Evolutionary conservation across 2,888 invertebrate species (phyloP).

Genomic region (Rugalucina vietnamica): DNA sequence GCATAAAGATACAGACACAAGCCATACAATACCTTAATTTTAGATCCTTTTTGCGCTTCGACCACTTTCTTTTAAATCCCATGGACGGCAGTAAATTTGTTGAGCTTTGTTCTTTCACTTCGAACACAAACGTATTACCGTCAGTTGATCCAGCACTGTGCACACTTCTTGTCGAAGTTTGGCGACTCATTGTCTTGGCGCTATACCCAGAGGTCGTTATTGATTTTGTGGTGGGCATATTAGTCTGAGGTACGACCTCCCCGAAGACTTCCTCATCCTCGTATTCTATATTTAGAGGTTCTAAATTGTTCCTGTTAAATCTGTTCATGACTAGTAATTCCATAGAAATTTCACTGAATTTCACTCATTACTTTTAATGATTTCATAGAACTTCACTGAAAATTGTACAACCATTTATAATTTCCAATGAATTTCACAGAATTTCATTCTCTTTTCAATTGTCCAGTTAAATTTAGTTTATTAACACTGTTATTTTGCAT

Average conservation of each 20-base stretch:
- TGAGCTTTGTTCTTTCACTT: conserved; percentile 4
- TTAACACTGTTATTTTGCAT: too few species aligned
- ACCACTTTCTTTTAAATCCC: conserved; percentile 40
- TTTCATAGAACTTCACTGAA: too few species aligned
- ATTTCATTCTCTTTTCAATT: too few species aligned
- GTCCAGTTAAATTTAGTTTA: too few species aligned
- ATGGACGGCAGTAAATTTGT: conserved; percentile 16
- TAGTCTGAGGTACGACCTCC: background rate
- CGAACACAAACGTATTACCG: conserved; percentile 20
- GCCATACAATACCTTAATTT: conserved; percentile 28
- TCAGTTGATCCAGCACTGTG: conserved; percentile 5
- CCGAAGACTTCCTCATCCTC: conserved; percentile 61
- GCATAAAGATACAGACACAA: background rate
- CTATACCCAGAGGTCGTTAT: background rate
- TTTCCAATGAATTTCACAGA: too few species aligned
- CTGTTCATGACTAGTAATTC: conserved; percentile 46
- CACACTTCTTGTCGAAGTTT: conserved; percentile 8
- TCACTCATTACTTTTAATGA: too few species aligned
- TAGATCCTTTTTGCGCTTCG: conserved; percentile 33
- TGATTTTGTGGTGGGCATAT: background rate
- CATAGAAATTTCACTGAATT: too few species aligned
- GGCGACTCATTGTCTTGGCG: background rate
- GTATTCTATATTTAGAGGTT: conserved; percentile 56
- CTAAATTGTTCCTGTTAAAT: conserved; percentile 15
- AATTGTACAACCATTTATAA: too few species aligned